These are phyloP conservation scores for Rhodophaea formosa DNA, from an alignment of 2,888 invertebrate genomes.

Conservation along the genomic window DNA sequence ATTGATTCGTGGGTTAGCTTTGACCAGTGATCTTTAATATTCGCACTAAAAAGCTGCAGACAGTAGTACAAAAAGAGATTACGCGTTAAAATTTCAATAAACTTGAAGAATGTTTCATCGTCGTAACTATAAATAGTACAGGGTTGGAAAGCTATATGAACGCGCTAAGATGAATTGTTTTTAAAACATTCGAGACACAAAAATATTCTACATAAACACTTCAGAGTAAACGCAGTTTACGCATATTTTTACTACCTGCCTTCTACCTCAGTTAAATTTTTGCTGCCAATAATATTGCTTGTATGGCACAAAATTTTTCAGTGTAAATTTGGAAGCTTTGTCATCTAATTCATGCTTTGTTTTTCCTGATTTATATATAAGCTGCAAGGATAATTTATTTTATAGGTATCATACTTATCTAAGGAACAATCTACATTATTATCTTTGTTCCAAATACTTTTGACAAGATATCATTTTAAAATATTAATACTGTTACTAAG, in stretches of 20 bases:
- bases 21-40: slow-evolving; percentile 1
- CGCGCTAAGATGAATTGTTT: background rate
- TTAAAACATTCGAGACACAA: no score
- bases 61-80: background rate
- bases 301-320: no score
- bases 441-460: background rate
- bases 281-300: no score
- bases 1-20: slow-evolving; percentile 20
- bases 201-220: no score
- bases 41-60: background rate
- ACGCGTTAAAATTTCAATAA: background rate
- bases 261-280: no score
- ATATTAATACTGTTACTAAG: no score
- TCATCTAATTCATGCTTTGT: no score
- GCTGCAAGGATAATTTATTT: background rate
- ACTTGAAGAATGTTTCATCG: background rate
- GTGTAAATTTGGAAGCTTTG: no score
- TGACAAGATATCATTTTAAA: no score
- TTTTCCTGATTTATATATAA: background rate
- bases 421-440: background rate
- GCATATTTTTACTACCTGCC: no score
- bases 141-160: background rate
- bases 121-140: background rate
- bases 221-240: no score
- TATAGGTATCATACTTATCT: background rate